A percentile compares a stretch with the other conserved stretches of the same genome.
These are phyloP conservation scores for Cosmorhoe ocellata DNA, from an alignment of 2,888 invertebrate genomes.

Conservation along the genomic window DNA sequence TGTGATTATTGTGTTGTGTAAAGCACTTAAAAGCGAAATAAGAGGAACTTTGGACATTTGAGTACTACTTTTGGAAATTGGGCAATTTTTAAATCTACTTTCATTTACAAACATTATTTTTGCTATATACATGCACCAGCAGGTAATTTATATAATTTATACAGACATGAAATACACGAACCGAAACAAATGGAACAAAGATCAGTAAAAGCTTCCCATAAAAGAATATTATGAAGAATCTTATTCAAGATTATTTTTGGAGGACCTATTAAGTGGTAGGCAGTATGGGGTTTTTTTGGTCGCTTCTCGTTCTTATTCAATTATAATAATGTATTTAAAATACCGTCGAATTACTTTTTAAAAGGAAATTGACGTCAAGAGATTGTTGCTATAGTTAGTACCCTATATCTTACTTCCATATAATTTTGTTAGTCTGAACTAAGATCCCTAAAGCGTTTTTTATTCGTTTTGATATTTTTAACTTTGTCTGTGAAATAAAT, in stretches of 20 bases:
- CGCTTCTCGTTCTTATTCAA: constrained; percentile 7
- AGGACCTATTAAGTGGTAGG: constrained; percentile 10
- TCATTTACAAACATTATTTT: too few relatives aligned
- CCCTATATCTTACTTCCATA: too few relatives aligned
- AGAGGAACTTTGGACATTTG: too few relatives aligned
- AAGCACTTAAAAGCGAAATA: too few relatives aligned
- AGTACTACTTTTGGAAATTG: too few relatives aligned
- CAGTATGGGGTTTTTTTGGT: constrained; percentile 13
- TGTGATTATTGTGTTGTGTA: too few relatives aligned
- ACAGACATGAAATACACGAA: background rate
- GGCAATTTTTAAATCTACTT: too few relatives aligned
- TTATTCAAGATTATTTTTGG: constrained; percentile 5
- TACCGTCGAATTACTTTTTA: background rate
- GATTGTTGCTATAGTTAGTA: background rate
- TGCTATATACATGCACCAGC: background rate
- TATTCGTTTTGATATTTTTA: too few relatives aligned
- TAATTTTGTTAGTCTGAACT: too few relatives aligned
- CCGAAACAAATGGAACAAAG: constrained; percentile 1
- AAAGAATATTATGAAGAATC: constrained; percentile 9
- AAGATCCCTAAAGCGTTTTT: too few relatives aligned
- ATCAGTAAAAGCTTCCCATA: background rate
- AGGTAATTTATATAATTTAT: constrained; percentile 1
- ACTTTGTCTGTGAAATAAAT: too few relatives aligned
- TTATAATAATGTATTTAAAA: background rate
- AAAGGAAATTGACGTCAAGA: constrained; percentile 8